Evolutionary conservation across 92 coral and sea anemone species (phyloP).

Genomic region (Parazoanthus atlanticus): DNA sequence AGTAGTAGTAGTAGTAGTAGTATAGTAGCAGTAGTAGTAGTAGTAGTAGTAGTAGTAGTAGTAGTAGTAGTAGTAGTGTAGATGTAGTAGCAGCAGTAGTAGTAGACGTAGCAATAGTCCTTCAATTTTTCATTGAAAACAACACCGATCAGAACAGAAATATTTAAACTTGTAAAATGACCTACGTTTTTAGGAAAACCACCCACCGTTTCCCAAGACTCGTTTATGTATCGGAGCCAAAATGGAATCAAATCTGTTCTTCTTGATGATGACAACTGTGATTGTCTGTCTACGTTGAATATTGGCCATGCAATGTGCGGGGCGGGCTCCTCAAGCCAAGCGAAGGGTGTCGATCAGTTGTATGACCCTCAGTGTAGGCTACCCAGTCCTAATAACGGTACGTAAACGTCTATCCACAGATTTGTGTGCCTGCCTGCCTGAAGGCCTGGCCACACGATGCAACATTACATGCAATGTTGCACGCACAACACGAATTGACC

Average conservation of each 20-base stretch:
- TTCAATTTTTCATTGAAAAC: not conserved
- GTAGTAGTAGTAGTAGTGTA: too few relatives aligned
- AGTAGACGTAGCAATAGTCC: not conserved
- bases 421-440: too few relatives aligned
- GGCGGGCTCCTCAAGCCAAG: constrained; percentile 44
- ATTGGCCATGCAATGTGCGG: constrained; percentile 74
- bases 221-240: constrained; percentile 77
- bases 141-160: not conserved
- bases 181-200: constrained; percentile 56
- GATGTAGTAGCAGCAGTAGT: too few relatives aligned
- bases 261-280: constrained; percentile 75
- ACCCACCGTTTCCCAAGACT: constrained; percentile 60
- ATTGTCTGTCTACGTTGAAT: constrained; percentile 63
- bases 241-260: constrained; percentile 70
- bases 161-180: not conserved
- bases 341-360: constrained; percentile 71
- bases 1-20: too few relatives aligned
- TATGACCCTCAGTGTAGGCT: constrained; percentile 62
- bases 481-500: too few relatives aligned
- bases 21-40: too few relatives aligned
- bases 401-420: not conserved
- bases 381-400: constrained; percentile 44
- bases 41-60: too few relatives aligned
- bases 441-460: too few relatives aligned
- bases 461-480: too few relatives aligned